A percentile compares a stretch with the other conserved stretches of the same genome.
Evolutionary conservation across 2,113 vertebrate species (phyloP).

Genomic region (Willisornis vidua): DNA sequence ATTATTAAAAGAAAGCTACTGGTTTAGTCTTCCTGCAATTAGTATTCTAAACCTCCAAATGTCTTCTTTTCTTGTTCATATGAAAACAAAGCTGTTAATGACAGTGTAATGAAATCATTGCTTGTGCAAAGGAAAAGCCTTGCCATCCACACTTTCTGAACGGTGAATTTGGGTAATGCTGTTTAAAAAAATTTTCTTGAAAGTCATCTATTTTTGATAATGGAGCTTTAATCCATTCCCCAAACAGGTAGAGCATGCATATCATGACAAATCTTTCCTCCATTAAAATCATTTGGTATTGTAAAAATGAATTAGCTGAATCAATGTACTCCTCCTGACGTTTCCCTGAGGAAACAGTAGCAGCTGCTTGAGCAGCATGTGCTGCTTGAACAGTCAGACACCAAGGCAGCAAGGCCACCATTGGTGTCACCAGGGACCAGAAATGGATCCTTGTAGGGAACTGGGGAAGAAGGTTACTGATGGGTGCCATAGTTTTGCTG

Average conservation of each 20-base stretch:
- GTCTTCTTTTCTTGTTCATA: background rate
- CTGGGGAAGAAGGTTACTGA: background rate
- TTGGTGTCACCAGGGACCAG: background rate
- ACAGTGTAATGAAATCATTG: background rate
- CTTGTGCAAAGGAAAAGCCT: background rate
- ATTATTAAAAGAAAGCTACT: background rate
- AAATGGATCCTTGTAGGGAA: background rate
- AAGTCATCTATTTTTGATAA: background rate
- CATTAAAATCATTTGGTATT: background rate
- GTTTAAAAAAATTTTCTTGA: background rate
- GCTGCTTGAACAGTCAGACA: background rate
- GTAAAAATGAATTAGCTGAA: conserved; percentile 29
- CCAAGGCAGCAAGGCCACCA: background rate
- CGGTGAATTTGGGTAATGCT: background rate
- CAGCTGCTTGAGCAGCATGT: background rate
- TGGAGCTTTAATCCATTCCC: background rate
- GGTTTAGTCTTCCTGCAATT: background rate
- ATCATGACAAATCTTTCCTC: conserved; percentile 6
- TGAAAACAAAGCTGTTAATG: background rate
- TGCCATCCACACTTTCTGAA: background rate
- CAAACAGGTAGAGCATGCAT: background rate
- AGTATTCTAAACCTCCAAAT: background rate
- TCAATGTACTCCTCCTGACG: background rate
- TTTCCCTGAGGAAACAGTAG: background rate
- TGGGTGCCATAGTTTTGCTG: background rate